Conservation (phyloP, 23 tunicate genomes). For the Botrylloides violaceus region DNA sequence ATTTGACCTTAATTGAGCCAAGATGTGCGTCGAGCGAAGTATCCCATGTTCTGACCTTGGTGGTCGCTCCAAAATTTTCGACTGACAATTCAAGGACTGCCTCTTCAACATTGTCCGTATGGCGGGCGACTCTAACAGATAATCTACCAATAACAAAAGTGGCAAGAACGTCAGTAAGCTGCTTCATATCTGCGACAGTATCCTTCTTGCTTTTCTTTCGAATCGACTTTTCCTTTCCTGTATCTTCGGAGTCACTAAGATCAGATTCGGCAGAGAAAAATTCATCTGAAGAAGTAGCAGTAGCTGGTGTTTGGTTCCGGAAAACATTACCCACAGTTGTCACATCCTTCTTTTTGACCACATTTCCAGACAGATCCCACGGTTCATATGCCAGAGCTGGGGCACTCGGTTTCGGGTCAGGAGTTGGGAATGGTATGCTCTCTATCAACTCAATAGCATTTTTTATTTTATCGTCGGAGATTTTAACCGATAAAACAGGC, state of each 20-base stretch:
- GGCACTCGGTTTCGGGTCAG: constrained; percentile 11
- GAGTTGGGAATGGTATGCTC: constrained; percentile 61
- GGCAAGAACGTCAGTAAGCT: constrained; percentile 20
- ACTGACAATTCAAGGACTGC: constrained; percentile 9
- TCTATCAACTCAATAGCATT: constrained; percentile 31
- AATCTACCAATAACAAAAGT: neutral
- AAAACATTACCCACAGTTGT: constrained; percentile 20
- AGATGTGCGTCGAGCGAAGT: constrained; percentile 27
- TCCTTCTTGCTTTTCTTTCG: constrained; percentile 4
- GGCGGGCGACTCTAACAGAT: neutral
- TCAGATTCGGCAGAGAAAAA: constrained; percentile 58
- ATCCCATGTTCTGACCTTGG: constrained; percentile 49
- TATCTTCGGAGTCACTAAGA: constrained; percentile 40
- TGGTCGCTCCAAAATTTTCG: constrained; percentile 24
- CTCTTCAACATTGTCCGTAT: neutral
- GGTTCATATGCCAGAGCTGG: constrained; percentile 15
- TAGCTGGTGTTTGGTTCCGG: constrained; percentile 10
- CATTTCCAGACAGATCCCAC: neutral
- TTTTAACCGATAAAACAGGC: constrained; percentile 32
- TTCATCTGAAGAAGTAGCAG: constrained; percentile 34
- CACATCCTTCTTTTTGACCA: constrained; percentile 5
- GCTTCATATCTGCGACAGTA: neutral
- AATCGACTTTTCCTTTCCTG: constrained; percentile 7
- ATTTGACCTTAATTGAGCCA: constrained; percentile 18
- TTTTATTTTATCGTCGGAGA: constrained; percentile 49